phyloP scores from a whole-genome alignment of 2,888 invertebrate genomes.

The Melipona bicolor region DNA sequence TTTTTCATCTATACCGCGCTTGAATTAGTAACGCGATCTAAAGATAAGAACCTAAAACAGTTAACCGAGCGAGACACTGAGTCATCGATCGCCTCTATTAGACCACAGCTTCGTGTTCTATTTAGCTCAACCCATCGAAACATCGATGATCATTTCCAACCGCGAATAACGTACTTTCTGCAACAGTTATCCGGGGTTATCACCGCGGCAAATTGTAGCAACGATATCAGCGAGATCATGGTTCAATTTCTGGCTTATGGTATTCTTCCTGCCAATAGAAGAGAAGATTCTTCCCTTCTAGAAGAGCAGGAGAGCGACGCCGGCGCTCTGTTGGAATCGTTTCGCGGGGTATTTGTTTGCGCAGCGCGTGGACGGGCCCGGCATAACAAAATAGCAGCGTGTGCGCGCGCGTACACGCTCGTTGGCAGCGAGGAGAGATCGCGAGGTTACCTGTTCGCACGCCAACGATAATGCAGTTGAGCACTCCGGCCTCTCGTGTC shows the following conservation, averaged over 20 bases:
- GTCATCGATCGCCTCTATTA: not conserved
- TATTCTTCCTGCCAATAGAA: not conserved
- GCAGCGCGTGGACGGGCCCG: conserved; percentile 73
- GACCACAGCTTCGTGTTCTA: not conserved
- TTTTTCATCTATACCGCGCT: not conserved
- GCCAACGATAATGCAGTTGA: conserved; percentile 72
- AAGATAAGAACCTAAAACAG: not conserved
- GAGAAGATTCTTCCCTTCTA: conserved; percentile 23
- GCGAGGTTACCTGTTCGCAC: conserved; percentile 75
- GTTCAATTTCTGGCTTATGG: not conserved
- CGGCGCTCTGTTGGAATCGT: conserved; percentile 52
- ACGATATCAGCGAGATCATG: not conserved
- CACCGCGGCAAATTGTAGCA: not conserved
- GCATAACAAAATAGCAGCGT: conserved; percentile 70
- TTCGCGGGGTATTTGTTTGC: conserved; percentile 76
- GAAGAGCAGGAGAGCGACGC: not conserved
- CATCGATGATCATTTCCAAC: conserved; percentile 1
- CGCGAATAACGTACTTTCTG: not conserved
- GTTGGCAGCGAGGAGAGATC: conserved; percentile 61
- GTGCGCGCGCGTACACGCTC: conserved; percentile 39
- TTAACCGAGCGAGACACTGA: not conserved
- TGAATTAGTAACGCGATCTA: not conserved
- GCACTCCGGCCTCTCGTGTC: conserved; percentile 71
- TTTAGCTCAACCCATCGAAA: not conserved
- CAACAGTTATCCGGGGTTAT: not conserved